A percentile compares a stretch with the other conserved stretches of the same genome.
phyloP scores from a whole-genome alignment of 2,797 vertebrate species.

The Amniataba percoides region DNA sequence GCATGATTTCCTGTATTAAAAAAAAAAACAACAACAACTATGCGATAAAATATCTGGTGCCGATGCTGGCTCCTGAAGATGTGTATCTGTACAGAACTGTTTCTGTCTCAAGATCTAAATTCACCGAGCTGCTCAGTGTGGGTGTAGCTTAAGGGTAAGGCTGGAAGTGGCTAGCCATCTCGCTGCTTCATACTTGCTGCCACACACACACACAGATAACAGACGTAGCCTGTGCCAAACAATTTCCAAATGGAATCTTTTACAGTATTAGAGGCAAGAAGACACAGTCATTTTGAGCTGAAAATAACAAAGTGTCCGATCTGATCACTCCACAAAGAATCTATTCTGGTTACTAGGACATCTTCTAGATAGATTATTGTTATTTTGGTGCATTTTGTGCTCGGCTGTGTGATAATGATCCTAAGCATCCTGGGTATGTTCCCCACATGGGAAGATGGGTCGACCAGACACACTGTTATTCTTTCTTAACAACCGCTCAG shows the following conservation, averaged over 20 bases:
- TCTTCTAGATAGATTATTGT: neutral
- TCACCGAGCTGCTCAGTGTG: conserved; percentile 28
- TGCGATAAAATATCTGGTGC: neutral
- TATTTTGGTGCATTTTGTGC: conserved; percentile 33
- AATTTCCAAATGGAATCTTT: conserved; percentile 15
- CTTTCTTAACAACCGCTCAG: conserved; percentile 27
- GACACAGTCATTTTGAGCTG: neutral
- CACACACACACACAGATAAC: neutral
- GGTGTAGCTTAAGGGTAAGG: conserved; percentile 27
- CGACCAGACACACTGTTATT: conserved; percentile 29
- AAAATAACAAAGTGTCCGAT: conserved; percentile 2
- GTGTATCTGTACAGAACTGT: conserved; percentile 11
- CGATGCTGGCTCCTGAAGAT: neutral
- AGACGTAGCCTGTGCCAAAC: conserved; percentile 22
- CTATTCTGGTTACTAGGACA: neutral
- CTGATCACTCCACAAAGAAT: neutral
- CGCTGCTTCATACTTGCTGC: conserved; percentile 20
- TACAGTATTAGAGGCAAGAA: neutral
- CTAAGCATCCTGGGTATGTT: conserved; percentile 7
- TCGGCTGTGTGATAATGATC: conserved; percentile 10
- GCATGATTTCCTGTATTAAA: neutral
- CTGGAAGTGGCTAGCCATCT: conserved; percentile 38
- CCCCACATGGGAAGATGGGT: conserved; percentile 11
- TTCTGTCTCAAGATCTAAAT: conserved; percentile 35
- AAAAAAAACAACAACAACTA: too few relatives aligned